Evolutionary conservation across 2,888 invertebrate species (phyloP), one percentile per base, ranked within the genome.

Genomic region (Lasioglossum lativentre): DNA sequence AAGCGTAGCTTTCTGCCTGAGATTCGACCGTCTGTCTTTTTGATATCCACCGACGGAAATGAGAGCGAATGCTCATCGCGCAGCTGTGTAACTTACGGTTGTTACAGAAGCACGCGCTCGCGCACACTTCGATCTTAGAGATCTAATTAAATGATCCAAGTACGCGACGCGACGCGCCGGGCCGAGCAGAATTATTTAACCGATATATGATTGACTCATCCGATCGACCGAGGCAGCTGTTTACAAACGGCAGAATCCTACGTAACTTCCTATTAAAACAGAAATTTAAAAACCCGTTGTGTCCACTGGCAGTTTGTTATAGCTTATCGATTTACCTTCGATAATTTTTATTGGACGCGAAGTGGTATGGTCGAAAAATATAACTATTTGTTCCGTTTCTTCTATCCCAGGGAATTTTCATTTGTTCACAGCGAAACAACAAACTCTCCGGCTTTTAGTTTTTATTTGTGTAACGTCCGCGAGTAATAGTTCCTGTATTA

Each of bases 1-100:
- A 93, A 90, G 85, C 76, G 89, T 86, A 82, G 87, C 87, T 90
- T 84, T 83, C 85, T 81, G 77, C 71, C 59, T 81, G 77, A 82
- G 82, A 86, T 87, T 89, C 84, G 75, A 75, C 19, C 70, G 38
- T 23, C 30, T 70, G 77, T 40, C 79, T 80, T 82, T 78, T 79
- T 63, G 79, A 70, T 80, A 74, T 70, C 74, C 38, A 56, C 63
- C 73, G 66, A 42, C 40, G 72, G 79, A 73, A 82, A 73, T 56
- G 59, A 71, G 56, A 71, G 56, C 34, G 56, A 19, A 75, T 47
- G 12, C 10, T 52, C 12, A 8, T 27, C 59, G 8, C 6, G 23
- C 66, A 68, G 66, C 40, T 74, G 42, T 74, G 42, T 4, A 52
- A 63, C 10, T 38, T 30, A 27, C 4, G n/a, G n/a, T 19, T 4